Percentiles rank a stretch among this genome's conserved stretches.
phyloP scores from a whole-genome alignment of 2,888 invertebrate species.

The Caenorhabditis virilis region DNA sequence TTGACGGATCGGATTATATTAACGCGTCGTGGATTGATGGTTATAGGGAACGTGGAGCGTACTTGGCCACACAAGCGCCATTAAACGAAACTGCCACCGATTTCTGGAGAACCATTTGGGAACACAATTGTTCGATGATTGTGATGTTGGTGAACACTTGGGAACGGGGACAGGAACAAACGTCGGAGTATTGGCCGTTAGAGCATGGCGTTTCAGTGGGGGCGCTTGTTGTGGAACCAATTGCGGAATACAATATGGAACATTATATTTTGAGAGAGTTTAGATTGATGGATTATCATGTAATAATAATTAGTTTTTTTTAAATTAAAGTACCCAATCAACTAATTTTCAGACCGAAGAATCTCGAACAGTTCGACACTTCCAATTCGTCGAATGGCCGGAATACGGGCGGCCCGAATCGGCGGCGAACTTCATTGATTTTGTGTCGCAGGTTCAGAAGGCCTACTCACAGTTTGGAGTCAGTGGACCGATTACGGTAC shows the following conservation, averaged over 20 bases:
- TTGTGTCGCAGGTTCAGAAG: slow-evolving; percentile 96
- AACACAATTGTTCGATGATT: slow-evolving; percentile 97
- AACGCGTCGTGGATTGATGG: slow-evolving; percentile 97
- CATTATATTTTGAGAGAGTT: slow-evolving; percentile 98
- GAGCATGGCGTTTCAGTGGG: slow-evolving; percentile 76
- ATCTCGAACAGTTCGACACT: slow-evolving; percentile 90
- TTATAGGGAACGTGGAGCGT: slow-evolving; percentile 79
- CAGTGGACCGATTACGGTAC: slow-evolving; percentile 92
- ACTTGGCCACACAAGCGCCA: slow-evolving; percentile 98
- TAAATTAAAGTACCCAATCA: not conserved
- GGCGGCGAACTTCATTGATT: slow-evolving; percentile 98
- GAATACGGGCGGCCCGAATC: slow-evolving; percentile 83
- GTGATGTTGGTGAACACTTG: slow-evolving; percentile 79
- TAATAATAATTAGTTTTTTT: slow-evolving; percentile 46
- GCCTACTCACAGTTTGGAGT: slow-evolving; percentile 99
- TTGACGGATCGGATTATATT: slow-evolving; percentile 85
- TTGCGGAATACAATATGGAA: slow-evolving; percentile 99
- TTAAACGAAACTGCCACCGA: slow-evolving; percentile 94
- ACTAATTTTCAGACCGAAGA: slow-evolving; percentile 79
- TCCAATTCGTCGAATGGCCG: slow-evolving; percentile 77
- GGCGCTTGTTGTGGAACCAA: slow-evolving; percentile 97
- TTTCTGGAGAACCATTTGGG: slow-evolving; percentile 99
- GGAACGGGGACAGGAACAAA: slow-evolving; percentile 81
- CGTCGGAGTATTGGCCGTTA: slow-evolving; percentile 98
- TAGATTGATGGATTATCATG: slow-evolving; percentile 91